Evolutionary conservation across 2,797 vertebrate species (phyloP), one percentile per base, ranked within the genome.

Genomic region (Sebastes oblongus): DNA sequence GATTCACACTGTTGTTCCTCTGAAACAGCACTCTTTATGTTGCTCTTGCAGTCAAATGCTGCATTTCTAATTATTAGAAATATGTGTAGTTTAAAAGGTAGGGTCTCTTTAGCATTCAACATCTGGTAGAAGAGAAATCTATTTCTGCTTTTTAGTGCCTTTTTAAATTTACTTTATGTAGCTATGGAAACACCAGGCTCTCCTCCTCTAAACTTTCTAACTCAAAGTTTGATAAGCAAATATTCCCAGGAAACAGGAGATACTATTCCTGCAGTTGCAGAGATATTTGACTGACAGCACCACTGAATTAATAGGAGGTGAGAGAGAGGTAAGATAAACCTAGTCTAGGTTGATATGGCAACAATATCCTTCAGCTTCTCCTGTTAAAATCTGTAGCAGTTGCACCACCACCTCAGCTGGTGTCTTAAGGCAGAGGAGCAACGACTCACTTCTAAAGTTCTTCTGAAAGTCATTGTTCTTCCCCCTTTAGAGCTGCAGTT

Each of bases 1-100:
- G 73, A 86, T 64, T 76, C 61, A 52, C 54, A 70, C 29, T 78
- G 42, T 58, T 80, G 78, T 78, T 84, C 34, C 42, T 78, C 59
- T 81, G 54, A 75, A 82, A 14, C 36, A 29, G 54, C 42, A 36
- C 27, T 85, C 42, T 82, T 24, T 22, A 32, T 34, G 46, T n/a
- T 34, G 66, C 65, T 50, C 24, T 60, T 34, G 14, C n/a, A 83
- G n/a, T 67, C 39, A 83, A 50, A 75, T 54, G 24, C 0, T 46
- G 5, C 9, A 54, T 64, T 61, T 56, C 52, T 4, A 36, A 83
- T 6, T 6, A 64, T 14, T 24, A 32, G 22, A 34, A 64, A 34
- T 24, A 24, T 61, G 32, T 24, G 25, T 20, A 12, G 14, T 54
- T 66, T 66, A 60, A 54, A 66, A 52, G 9, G 4, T 58, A 42